Evolutionary conservation across 2,888 invertebrate genomes (phyloP), one percentile per base, ranked within the genome.

Genomic region (Unio pictorum): DNA sequence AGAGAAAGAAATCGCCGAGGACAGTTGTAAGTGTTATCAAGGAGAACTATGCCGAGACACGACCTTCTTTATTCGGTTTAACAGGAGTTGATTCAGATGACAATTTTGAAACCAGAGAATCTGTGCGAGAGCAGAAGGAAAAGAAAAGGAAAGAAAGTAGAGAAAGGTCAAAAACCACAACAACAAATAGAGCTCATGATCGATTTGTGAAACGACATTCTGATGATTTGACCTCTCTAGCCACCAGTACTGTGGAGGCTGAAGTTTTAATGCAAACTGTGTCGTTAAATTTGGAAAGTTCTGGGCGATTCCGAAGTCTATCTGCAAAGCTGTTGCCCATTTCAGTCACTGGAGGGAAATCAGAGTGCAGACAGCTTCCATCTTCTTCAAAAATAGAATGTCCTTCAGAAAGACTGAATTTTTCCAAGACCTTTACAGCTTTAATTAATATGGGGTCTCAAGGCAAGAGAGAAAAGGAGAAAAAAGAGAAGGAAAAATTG

Each of bases 391-490:
- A 75, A 68, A 65, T 75, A 8, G 80, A 81, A 23, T 85, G 86
- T 73, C 84, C 87, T 1, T 70, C 75, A 67, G 88, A 87, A 11
- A 76, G 89, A 67, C 71, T 81, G 34, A 79, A 76, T 17, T 89
- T 89, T 74, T 83, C 84, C 64, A 80, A 93, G 86, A 94, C 94
- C 0, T 94, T 95, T 89, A 93, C 94, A 81, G 92, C 94, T 91
- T 91, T 95, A 68, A 94, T 95, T 84, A 93, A 94, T 84, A 93
- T 95, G 83, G 91, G 91, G n/a, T 90, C 89, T 66, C 80, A 86
- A 55, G 89, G 89, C 1, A 86, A 85, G 67, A 87, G 87, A 73
- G 84, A 86, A 61, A 86, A 86, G 70, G 87, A 87, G 63, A 73
- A 74, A 61, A 81, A 82, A 68, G 76, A 81, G 66, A 74, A 71